A percentile compares a stretch with the other conserved stretches of the same genome.
Conservation (phyloP, 1,140 invertebrate species). For the Lamellibrachia luymesi region DNA sequence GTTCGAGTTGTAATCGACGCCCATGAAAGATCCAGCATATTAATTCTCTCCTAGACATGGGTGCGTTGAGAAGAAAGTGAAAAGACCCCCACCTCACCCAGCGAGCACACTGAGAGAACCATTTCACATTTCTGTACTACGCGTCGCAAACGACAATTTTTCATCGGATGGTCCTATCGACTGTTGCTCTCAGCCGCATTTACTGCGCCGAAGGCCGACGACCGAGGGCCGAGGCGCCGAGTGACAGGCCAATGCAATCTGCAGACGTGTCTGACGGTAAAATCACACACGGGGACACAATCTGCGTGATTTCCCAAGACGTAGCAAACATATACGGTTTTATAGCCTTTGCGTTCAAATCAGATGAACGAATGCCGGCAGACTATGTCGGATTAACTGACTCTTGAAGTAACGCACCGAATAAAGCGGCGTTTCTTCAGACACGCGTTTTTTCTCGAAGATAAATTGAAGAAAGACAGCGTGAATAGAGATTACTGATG, state of each 20-base stretch:
- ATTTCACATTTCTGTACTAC: background rate
- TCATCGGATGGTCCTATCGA: background rate
- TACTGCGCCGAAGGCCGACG: background rate
- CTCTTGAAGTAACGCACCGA: too few species aligned
- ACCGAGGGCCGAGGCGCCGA: too few species aligned
- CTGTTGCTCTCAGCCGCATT: background rate
- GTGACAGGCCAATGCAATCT: background rate
- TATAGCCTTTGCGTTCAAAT: background rate
- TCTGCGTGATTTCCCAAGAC: conserved; percentile 3
- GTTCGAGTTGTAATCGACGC: too few species aligned
- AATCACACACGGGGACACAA: background rate
- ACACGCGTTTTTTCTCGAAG: background rate
- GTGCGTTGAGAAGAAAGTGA: too few species aligned
- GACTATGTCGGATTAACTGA: background rate
- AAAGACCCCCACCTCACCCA: too few species aligned
- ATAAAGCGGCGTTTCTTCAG: background rate
- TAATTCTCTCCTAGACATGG: too few species aligned
- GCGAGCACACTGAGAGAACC: background rate
- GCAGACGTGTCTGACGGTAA: background rate
- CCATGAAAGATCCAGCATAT: too few species aligned
- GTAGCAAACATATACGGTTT: background rate
- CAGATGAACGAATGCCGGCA: background rate
- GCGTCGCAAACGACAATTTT: background rate
- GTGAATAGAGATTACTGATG: background rate
- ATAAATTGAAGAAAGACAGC: background rate